Evolutionary conservation across 2,888 invertebrate genomes (phyloP), one percentile per base, ranked within the genome.

Genomic region (Limulus polyphemus): DNA sequence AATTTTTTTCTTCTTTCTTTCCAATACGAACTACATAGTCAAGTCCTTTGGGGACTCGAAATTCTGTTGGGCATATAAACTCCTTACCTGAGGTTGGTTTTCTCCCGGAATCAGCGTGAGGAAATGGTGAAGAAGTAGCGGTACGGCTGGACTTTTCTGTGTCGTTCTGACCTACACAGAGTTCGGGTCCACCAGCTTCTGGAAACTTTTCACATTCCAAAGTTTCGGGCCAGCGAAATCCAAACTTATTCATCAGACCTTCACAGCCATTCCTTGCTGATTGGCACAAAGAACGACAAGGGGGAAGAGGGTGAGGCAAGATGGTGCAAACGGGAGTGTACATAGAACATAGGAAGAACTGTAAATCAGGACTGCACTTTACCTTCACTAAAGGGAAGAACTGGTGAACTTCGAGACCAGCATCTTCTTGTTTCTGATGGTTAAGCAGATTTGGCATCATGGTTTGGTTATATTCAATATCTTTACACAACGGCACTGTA

Each of bases 281-380:
- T 72, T 90, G 83, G 76, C 97, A 97, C 52, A 97, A 80, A 60
- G 90, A 87, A 62, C 88, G 81, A 75, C 95, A 97, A 1, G 95
- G 95, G 4, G 91, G 92, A 71, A 95, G 83, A 1, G 94, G 87
- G 67, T 82, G 81, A 57, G 93, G 90, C 70, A 97, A 79, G 69
- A 93, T 90, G 1, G 97, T 97, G 77, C 98, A 99, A 10, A 97
- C 90, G 0, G 98, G 98, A 12, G 90, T 90, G 76, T 90, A 97
- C 69, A 98, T 84, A 2, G 95, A 88, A 78, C 98, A 99, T 62
- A 99, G 80, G 76, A 99, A 99, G 71, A 97, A 86, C 75, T 93
- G 90, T 65, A 98, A 80, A 75, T 95, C 90, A 0, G 90, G 87
- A 70, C 93, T 93, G 77, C 98, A 99, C 72, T 89, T 86, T 64